Evolutionary conservation across 2,113 vertebrate genomes (phyloP), one percentile per base, ranked within the genome.

Genomic region (Micronisus gabar): DNA sequence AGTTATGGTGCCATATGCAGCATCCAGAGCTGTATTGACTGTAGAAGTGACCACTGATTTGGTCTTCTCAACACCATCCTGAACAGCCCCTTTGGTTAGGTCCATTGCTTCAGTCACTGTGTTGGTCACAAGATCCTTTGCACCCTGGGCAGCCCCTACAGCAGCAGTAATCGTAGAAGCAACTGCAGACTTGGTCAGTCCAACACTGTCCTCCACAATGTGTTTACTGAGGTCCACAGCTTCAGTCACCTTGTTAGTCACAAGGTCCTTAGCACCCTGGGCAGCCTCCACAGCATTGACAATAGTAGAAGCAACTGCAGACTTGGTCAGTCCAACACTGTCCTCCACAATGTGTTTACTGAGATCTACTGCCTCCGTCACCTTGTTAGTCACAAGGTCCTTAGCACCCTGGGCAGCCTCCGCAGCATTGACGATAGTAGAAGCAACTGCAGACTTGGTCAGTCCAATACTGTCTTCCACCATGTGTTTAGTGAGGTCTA

Each of bases 51-150:
- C 98, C 20, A 97, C 88, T 0, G 98, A 98, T 76, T 98, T 98
- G 94, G 99, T 99, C 97, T 98, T 96, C 96, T 99, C 99, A 43
- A 99, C 90, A 0, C 99, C 94, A 1, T 98, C 99, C 82, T 98
- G 98, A 79, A 99, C 97, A 7, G 98, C 98, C 23, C 91, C 98
- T 47, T 98, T 95, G 86, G 98, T 98, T 63, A 95, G 40, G 8
- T 98, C 98, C 58, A 98, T 83, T 0, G 97, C 98, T 36, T 96
- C 97, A 0, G 97, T 93, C 98, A 98, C 98, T 38, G 72, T 97
- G 91, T 19, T 95, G 59, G 96, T 62, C 72, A 98, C 84, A 18
- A 97, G 78, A 0, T 98, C 96, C 82, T 96, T 97, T 5, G 97
- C 97, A 4, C 95, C 95, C 18, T 97, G 91, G 48, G 99, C 98